A percentile compares a stretch with the other conserved stretches of the same genome.
Conservation (phyloP, 1,140 invertebrate species). For the Ips typographus region DNA sequence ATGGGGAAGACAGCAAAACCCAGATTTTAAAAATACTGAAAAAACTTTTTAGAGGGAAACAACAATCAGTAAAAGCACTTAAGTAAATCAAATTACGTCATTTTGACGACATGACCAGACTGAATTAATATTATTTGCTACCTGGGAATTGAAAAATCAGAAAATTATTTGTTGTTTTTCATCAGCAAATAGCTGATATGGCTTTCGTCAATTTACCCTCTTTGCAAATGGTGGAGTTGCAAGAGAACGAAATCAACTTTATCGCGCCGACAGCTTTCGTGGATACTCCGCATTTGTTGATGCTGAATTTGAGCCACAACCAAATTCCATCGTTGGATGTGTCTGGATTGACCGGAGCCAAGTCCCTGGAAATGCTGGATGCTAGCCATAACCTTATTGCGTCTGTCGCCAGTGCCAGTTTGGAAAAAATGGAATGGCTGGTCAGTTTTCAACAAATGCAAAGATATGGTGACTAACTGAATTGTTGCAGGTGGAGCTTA, state of each 20-base stretch:
- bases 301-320: conserved; percentile 82
- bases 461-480: neutral
- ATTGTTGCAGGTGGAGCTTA: conserved; percentile 63
- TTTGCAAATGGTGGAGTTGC: conserved; percentile 73
- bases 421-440: conserved; percentile 75
- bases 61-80: too few relatives aligned
- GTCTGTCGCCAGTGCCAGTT: conserved; percentile 64
- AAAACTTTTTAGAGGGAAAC: too few relatives aligned
- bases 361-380: conserved; percentile 79
- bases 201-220: conserved; percentile 76
- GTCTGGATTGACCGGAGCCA: conserved; percentile 68
- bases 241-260: conserved; percentile 70
- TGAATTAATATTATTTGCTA: neutral
- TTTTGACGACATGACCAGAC: neutral
- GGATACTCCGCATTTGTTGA: conserved; percentile 72
- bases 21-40: too few relatives aligned
- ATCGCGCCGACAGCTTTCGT: conserved; percentile 76
- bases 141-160: neutral
- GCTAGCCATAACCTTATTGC: conserved; percentile 76
- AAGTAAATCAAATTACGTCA: too few relatives aligned
- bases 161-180: neutral
- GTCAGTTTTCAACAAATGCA: conserved; percentile 42
- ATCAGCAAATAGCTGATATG: conserved; percentile 63
- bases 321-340: conserved; percentile 69
- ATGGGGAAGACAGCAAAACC: too few relatives aligned